Conservation (phyloP, 1,140 invertebrate species). For the Andrena cerasifolii region DNA sequence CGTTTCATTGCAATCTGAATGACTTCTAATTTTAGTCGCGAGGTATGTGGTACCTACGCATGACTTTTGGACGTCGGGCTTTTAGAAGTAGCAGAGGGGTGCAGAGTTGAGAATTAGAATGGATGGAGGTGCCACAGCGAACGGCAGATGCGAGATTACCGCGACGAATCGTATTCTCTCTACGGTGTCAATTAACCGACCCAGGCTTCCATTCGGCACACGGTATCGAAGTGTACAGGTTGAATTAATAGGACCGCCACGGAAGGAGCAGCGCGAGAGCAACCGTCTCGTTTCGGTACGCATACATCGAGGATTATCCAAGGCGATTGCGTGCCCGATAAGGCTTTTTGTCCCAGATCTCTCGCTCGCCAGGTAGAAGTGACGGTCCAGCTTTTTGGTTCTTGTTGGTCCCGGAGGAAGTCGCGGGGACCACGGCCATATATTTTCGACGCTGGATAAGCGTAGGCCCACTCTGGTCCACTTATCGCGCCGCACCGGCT, state of each 20-base stretch:
- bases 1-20: too few species aligned
- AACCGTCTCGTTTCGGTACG: not conserved
- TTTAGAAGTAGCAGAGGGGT: too few species aligned
- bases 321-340: constrained; percentile 27
- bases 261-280: too few species aligned
- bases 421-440: constrained; percentile 28
- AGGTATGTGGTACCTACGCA: too few species aligned
- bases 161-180: constrained; percentile 60
- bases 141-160: constrained; percentile 58
- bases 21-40: too few species aligned
- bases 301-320: constrained; percentile 26
- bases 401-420: constrained; percentile 37
- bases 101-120: too few species aligned
- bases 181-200: constrained; percentile 37
- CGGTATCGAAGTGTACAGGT: too few species aligned
- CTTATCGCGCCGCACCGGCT: constrained; percentile 58
- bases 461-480: constrained; percentile 27
- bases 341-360: constrained; percentile 20
- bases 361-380: constrained; percentile 18
- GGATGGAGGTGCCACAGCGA: constrained; percentile 21
- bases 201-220: too few species aligned
- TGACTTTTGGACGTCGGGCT: too few species aligned
- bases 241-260: constrained; percentile 28
- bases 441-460: constrained; percentile 45
- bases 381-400: not conserved